A percentile compares a stretch with the other conserved stretches of the same genome.
These are phyloP conservation scores for Eutrigla gurnardus DNA, from an alignment of 2,797 vertebrate genomes.

Conservation along the genomic window DNA sequence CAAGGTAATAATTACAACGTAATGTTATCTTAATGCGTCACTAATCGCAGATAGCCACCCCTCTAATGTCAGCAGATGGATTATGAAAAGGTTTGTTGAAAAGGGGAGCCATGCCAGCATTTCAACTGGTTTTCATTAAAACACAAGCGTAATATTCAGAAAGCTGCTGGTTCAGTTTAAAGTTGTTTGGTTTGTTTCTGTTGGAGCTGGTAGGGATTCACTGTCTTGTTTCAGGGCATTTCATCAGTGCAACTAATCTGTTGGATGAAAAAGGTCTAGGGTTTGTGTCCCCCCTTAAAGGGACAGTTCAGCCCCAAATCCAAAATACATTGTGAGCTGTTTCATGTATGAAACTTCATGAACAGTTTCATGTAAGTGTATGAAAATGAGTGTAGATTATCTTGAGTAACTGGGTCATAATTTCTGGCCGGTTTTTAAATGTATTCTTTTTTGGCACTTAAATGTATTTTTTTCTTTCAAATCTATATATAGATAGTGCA, in stretches of 20 bases:
- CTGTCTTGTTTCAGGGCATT: background rate
- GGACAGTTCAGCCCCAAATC: background rate
- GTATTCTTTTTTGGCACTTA: too few relatives aligned
- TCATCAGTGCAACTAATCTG: background rate
- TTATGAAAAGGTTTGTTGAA: background rate
- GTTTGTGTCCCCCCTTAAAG: background rate
- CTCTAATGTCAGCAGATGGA: slow-evolving; percentile 9
- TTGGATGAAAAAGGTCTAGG: background rate
- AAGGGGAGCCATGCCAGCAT: background rate
- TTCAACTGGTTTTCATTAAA: background rate
- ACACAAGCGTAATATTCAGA: background rate
- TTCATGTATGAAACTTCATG: too few relatives aligned
- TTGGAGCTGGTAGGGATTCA: background rate
- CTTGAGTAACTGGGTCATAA: too few relatives aligned
- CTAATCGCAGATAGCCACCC: slow-evolving; percentile 32
- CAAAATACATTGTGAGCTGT: too few relatives aligned
- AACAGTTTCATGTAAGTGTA: too few relatives aligned
- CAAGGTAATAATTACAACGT: slow-evolving; percentile 56
- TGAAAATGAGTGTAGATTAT: too few relatives aligned
- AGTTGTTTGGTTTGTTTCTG: slow-evolving; percentile 15
- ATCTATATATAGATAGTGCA: too few relatives aligned
- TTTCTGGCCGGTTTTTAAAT: too few relatives aligned
- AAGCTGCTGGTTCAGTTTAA: background rate
- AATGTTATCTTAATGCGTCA: slow-evolving; percentile 48
- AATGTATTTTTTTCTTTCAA: too few relatives aligned